Conservation (phyloP, 2,797 vertebrate genomes). For the Mormyrus hasselquistii region DNA sequence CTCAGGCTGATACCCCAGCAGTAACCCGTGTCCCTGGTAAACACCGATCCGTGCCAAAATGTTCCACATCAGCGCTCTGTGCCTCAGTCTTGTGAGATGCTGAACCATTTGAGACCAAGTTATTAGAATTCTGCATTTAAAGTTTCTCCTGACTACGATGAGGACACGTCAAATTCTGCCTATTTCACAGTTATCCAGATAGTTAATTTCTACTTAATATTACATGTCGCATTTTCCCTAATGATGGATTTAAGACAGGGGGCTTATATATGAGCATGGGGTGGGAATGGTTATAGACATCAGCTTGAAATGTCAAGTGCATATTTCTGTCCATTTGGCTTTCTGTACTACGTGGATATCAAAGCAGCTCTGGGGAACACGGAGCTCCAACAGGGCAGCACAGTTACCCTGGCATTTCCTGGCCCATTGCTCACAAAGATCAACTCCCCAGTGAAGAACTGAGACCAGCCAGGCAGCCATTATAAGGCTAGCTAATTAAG, state of each 20-base stretch:
- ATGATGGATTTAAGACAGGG: background rate
- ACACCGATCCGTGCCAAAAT: background rate
- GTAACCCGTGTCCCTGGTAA: background rate
- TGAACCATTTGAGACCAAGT: background rate
- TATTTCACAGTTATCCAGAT: background rate
- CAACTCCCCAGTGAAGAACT: background rate
- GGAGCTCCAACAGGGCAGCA: background rate
- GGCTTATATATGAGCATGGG: background rate
- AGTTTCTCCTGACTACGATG: background rate
- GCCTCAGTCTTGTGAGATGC: background rate
- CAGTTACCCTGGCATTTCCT: background rate
- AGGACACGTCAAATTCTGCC: background rate
- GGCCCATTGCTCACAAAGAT: background rate
- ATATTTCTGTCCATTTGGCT: background rate
- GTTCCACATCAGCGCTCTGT: background rate
- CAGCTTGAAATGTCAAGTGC: slow-evolving; percentile 1
- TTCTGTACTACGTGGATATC: background rate
- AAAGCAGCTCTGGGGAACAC: background rate
- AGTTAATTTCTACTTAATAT: background rate
- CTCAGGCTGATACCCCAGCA: background rate
- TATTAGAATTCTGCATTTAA: background rate
- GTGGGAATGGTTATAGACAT: background rate
- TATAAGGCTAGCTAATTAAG: background rate
- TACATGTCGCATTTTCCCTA: background rate
- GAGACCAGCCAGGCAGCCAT: background rate